Base-by-base conservation (phyloP, 2,113 vertebrate species). In the Lophius piscatorius region DNA sequence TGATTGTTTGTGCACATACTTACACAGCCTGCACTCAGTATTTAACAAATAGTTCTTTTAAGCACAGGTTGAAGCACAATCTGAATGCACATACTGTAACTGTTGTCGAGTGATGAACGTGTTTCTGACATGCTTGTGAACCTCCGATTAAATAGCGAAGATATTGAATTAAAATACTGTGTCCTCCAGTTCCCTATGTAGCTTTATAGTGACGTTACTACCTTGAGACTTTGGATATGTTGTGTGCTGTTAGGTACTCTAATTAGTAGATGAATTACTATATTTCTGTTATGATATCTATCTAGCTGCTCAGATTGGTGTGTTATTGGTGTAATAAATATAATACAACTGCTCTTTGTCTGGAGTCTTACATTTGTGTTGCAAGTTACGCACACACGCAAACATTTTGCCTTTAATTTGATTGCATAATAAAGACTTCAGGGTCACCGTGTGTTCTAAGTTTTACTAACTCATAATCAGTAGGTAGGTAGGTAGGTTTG, bases 321-420 rank as follows among this genome's bases (percentile, higher is more conserved):
- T 68, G 57, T 79, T 61, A 65, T 66, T 58, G 76, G 73, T 56
- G 44, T 46, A 84, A 74, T 84, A 88, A 86, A 87, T 73, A 60
- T 26, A 58, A 79, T 47, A 56, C 49, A 74, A 26, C 33, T 0
- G 1, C 5, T 61, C 10, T 22, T 31, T 57, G 35, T 65, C 20
- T 54, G 17, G 55, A 52, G 49, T 80, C 45, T 38, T 80, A 9
- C 16, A 17, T 74, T 42, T 22, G 6, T 23, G 13, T 10, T 31
- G 6, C 36, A 31, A 50, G 42, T 18, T 22, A 20, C 46, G 24
- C 18, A n/a, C n/a, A n/a, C n/a, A n/a, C n/a, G n/a, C 18, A 28
- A 10, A 9, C 2, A 14, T 50, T 33, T 47, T 33, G 41, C 28
- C 12, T 21, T 12, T 22, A 13, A 21, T 5, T 9, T 23, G 41